Base-by-base conservation (phyloP, 2,797 vertebrate genomes). In the Scolopax bukidnonensis region DNA sequence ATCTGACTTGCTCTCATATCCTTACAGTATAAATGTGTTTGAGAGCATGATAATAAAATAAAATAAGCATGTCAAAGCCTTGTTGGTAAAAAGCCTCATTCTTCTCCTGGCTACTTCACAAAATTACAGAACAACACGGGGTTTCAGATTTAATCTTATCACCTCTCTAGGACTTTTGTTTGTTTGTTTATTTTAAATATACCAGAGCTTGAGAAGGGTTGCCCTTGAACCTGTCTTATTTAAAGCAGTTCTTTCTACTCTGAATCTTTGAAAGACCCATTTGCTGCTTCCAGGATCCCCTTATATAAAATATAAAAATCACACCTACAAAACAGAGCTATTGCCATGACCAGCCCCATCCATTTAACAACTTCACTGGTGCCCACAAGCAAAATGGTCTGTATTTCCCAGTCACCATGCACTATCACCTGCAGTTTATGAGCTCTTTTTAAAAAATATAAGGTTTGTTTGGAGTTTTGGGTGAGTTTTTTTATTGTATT, bases 11-110 rank as follows among this genome's bases (percentile, higher is more conserved):
- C 69, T 86, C 83, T 89, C 36, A 36, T 56, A 61, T 12, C 60
- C 75, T 38, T 48, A 36, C 20, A 63, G 16, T 18, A 69, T 43
- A 89, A 76, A 69, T 25, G 32, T 48, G 18, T 65, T 90, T 61
- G 63, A 87, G 47, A 80, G 50, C 53, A 80, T 1, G 4, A 47
- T 43, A 60, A 71, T 70, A 86, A 93, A 93, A 74, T 36, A 60
- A 91, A 85, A 95, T 3, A 10, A 90, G 69, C 45, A 70, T 28
- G 11, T 71, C 78, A 57, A 85, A 93, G 51, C 21, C 43, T 70
- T 56, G 1, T 8, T 68, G 67, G 33, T 48, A 65, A 87, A 76
- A 69, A 45, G 2, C 23, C n/a, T 90, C 36, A 10, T 50, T 81
- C 60, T 90, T 68, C 47, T 85, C 47, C 47, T 48, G 51, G 30